Evolutionary conservation across 2,797 vertebrate species (phyloP).

Genomic region (Cossypha dichroa): DNA sequence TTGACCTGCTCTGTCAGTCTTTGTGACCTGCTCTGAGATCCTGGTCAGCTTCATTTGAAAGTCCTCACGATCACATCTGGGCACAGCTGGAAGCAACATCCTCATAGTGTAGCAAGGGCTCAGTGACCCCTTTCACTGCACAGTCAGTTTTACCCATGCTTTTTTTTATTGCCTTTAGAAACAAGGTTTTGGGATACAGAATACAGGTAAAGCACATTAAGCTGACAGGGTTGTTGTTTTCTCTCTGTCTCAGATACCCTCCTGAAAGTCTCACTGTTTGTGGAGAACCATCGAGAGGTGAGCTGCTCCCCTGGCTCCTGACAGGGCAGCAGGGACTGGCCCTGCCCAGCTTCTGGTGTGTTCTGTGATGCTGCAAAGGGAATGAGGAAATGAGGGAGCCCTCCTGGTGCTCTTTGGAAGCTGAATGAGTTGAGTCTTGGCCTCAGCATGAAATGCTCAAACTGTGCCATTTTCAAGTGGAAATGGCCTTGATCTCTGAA

Average conservation of each 20-base stretch:
- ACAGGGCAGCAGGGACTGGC: background rate
- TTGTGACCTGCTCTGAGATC: background rate
- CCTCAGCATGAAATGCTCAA: background rate
- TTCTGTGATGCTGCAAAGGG: background rate
- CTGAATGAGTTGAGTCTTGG: background rate
- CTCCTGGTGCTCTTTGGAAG: background rate
- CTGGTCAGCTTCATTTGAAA: rapidly evolving
- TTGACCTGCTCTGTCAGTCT: rapidly evolving
- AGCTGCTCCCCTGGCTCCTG: background rate
- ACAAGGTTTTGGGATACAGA: too few species aligned
- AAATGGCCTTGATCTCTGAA: background rate
- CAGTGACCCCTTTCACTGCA: rapidly evolving
- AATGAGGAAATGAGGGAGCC: background rate
- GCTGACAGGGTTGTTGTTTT: background rate
- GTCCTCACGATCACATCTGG: rapidly evolving
- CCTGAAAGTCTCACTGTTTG: slow-evolving; percentile 72
- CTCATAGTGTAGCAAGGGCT: rapidly evolving
- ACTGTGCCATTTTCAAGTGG: background rate
- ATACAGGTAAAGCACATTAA: rapidly evolving
- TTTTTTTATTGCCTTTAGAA: background rate
- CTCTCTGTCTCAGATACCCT: slow-evolving; percentile 60
- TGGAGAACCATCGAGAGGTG: slow-evolving; percentile 54
- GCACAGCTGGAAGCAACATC: rapidly evolving
- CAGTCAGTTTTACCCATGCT: rapidly evolving
- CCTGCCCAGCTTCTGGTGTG: rapidly evolving